phyloP scores from a whole-genome alignment of 2,113 vertebrate genomes.

The Probosciger aterrimus region DNA sequence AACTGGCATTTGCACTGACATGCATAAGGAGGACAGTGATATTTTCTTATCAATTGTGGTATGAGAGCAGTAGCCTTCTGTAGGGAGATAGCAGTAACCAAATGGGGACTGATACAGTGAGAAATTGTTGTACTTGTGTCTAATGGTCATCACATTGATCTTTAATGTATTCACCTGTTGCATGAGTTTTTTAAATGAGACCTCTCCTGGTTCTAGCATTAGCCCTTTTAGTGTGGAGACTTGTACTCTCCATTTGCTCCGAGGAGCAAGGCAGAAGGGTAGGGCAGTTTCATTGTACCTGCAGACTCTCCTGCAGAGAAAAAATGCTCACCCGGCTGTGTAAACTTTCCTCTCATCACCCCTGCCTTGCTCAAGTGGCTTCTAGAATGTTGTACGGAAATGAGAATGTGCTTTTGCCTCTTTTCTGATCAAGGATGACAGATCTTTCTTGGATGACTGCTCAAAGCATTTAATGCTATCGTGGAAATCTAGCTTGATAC shows the following conservation, averaged over 20 bases:
- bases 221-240: not conserved
- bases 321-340: not conserved
- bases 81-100: not conserved
- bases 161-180: not conserved
- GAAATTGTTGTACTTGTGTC: not conserved
- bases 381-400: not conserved
- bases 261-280: not conserved
- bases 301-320: not conserved
- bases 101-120: fast-evolving
- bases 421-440: not conserved
- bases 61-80: not conserved
- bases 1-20: not conserved
- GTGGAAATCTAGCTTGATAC: not conserved
- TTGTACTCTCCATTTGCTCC: not conserved
- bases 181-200: not conserved
- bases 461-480: not conserved
- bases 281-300: fast-evolving
- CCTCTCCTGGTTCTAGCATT: fast-evolving
- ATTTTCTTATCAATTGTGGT: not conserved
- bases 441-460: not conserved
- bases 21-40: not conserved
- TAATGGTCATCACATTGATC: not conserved
- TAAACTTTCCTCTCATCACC: fast-evolving
- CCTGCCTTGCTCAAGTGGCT: not conserved
- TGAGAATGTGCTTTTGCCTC: not conserved